phyloP scores from a whole-genome alignment of 2,888 invertebrate species.

The Dicyrtomina minuta region DNA sequence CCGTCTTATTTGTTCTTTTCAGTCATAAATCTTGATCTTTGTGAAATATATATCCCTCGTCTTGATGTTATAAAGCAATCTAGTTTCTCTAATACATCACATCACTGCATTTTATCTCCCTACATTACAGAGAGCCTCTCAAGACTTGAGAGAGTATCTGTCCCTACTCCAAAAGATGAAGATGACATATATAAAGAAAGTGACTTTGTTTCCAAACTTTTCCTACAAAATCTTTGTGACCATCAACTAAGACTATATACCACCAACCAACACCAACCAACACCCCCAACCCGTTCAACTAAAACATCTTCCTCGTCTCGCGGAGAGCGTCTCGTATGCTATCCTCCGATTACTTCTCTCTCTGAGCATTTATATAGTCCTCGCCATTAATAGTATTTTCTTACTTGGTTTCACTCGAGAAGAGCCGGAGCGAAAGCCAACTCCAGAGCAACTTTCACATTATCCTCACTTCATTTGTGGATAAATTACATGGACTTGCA shows the following conservation, averaged over 20 bases:
- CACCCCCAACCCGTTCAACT: too few species aligned
- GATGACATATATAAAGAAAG: constrained; percentile 26
- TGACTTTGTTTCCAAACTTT: constrained; percentile 20
- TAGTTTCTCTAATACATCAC: constrained; percentile 37
- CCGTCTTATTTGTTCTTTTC: constrained; percentile 48
- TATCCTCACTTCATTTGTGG: background rate
- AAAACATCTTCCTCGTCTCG: too few species aligned
- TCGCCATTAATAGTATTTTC: background rate
- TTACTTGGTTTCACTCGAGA: background rate
- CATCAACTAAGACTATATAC: too few species aligned
- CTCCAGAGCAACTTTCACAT: background rate
- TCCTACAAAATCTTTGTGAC: background rate
- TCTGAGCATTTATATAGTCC: background rate
- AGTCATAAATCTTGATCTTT: constrained; percentile 46
- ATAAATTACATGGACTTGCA: too few species aligned
- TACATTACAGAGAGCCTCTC: constrained; percentile 7
- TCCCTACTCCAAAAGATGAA: background rate
- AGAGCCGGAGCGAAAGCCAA: background rate
- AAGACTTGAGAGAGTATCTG: background rate
- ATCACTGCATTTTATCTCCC: constrained; percentile 31
- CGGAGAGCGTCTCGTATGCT: background rate
- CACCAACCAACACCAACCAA: too few species aligned
- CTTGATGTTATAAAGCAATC: constrained; percentile 37
- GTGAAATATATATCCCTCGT: constrained; percentile 30
- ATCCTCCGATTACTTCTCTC: background rate